These are phyloP conservation scores for Podotricha telesiphe DNA, from an alignment of 2,888 invertebrate genomes.

Conservation along the genomic window DNA sequence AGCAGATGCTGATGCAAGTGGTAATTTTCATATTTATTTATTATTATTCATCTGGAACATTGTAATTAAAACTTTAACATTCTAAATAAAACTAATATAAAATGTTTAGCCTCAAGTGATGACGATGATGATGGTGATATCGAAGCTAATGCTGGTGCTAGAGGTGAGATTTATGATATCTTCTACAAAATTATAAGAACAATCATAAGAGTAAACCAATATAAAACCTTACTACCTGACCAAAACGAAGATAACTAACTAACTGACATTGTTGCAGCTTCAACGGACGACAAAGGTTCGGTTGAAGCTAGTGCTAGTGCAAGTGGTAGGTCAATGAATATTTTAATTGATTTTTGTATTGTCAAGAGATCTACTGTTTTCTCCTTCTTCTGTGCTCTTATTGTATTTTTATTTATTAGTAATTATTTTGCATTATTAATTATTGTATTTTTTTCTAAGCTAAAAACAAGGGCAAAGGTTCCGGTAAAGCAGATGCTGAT, in stretches of 20 bases:
- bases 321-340: neutral
- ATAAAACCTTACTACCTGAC: too few species aligned
- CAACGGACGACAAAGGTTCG: neutral
- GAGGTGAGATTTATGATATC: neutral
- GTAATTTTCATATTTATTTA: neutral
- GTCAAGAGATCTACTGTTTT: too few species aligned
- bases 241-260: neutral
- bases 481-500: constrained; percentile 16
- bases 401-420: neutral
- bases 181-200: too few species aligned
- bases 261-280: neutral
- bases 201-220: too few species aligned
- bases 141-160: constrained; percentile 4
- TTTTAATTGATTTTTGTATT: neutral
- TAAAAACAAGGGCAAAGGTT: constrained; percentile 7
- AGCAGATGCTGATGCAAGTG: constrained; percentile 13
- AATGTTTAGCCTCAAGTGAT: neutral
- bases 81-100: too few species aligned
- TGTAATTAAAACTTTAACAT: too few species aligned
- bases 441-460: constrained; percentile 8
- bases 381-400: too few species aligned
- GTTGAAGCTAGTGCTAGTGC: constrained; percentile 5
- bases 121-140: neutral
- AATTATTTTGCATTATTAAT: neutral
- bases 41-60: too few species aligned